Evolutionary conservation across 2,113 vertebrate genomes (phyloP).

Genomic region (Hoplias malabaricus): DNA sequence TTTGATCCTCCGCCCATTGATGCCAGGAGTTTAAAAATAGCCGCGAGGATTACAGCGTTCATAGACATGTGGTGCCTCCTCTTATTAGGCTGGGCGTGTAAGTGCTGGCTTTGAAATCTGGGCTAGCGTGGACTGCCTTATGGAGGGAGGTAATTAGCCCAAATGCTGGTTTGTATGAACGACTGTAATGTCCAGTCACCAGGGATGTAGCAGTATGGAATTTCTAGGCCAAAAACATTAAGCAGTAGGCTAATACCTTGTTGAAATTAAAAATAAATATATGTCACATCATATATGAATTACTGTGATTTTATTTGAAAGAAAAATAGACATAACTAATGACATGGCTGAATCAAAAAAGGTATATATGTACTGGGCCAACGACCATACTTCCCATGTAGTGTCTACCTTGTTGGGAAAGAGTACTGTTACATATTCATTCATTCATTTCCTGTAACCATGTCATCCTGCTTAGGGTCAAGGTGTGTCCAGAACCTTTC

Average conservation of each 20-base stretch:
- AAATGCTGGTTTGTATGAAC: not conserved
- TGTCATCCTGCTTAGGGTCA: no score
- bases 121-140: not conserved
- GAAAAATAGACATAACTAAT: no score
- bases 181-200: not conserved
- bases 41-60: not conserved
- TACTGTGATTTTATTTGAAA: no score
- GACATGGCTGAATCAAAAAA: no score
- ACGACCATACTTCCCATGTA: no score
- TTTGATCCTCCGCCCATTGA: slow-evolving; percentile 6
- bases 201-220: not conserved
- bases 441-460: no score
- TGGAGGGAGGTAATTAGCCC: slow-evolving; percentile 4
- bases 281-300: no score
- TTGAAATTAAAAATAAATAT: no score
- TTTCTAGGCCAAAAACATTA: not conserved
- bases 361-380: no score
- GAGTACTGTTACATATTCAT: no score
- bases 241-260: not conserved
- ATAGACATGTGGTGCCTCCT: not conserved
- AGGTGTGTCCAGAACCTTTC: no score
- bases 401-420: no score
- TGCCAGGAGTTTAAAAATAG: slow-evolving; percentile 27
- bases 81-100: not conserved
- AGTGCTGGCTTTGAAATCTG: not conserved